Evolutionary conservation across 2,888 invertebrate genomes (phyloP), one percentile per base, ranked within the genome.

Genomic region (Clunio marinus): DNA sequence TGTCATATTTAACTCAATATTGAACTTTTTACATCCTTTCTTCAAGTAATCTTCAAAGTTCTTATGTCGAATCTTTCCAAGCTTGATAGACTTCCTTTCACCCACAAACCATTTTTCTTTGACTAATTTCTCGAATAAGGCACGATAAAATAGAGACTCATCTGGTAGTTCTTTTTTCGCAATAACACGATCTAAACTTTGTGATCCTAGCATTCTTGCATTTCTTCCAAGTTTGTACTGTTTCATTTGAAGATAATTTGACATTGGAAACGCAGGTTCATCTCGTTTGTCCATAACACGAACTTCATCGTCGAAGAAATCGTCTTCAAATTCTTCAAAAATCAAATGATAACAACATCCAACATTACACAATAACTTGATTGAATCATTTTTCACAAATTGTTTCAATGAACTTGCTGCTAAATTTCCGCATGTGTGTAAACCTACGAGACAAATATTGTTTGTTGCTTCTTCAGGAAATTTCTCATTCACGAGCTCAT

Each of bases 301-400:
- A 70, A 74, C 74, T 70, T 77, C 76, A 5, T 75, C 75, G 70
- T 76, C 77, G 68, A 77, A 75, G 41, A 77, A 76, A 45, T 74
- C 72, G 0, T 70, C 51, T 1, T 77, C 77, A 72, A 77, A 82
- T 70, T 80, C 76, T 73, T 91, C 89, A 1, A 82, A 83, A 20
- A 96, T 78, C 1, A 90, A 81, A 77, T 96, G 92, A 79, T 94
- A 95, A 75, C 96, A 96, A 76, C 96, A 96, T 0, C 93, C 92
- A 37, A 96, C 89, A 75, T 88, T 89, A 73, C 91, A 88, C 1
- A 94, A 75, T 0, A 84, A 82, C 69, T 80, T 81, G 0, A 87
- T 81, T 25, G 81, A 75, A 0, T 79, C 69, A 69, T 83, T 84
- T 0, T 77, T 73, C 2, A 80, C 75, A 75, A 92, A 95, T 13